Conservation (phyloP, 2,888 invertebrate genomes). For the Apodemia duryi region DNA sequence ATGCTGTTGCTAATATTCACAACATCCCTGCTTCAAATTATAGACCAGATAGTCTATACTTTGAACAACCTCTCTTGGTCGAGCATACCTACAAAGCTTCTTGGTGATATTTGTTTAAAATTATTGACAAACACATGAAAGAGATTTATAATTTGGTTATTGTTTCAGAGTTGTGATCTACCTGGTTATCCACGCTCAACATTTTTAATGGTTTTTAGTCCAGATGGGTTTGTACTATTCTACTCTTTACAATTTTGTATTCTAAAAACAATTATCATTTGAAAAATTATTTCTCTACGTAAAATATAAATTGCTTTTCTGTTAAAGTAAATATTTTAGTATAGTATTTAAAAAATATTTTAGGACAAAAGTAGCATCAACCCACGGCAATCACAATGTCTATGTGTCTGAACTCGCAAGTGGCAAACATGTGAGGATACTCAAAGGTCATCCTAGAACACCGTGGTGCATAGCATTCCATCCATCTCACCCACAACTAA, state of each 20-base stretch:
- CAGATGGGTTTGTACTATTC: constrained; percentile 84
- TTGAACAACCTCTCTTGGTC: too few relatives aligned
- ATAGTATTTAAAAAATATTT: constrained; percentile 30
- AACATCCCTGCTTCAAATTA: too few relatives aligned
- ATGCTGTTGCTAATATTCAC: too few relatives aligned
- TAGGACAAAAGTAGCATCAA: constrained; percentile 90
- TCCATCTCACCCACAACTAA: constrained; percentile 88
- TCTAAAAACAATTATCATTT: too few relatives aligned
- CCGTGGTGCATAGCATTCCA: constrained; percentile 96
- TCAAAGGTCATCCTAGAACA: constrained; percentile 91
- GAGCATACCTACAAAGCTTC: too few relatives aligned
- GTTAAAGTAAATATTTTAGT: too few relatives aligned
- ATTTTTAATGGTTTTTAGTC: constrained; percentile 92
- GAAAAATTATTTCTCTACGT: too few relatives aligned
- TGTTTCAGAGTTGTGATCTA: constrained; percentile 82
- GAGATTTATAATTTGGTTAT: neutral
- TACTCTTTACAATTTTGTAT: constrained; percentile 7
- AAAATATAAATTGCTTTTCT: too few relatives aligned
- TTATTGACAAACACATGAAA: too few relatives aligned
- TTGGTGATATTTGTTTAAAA: too few relatives aligned
- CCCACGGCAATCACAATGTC: constrained; percentile 93
- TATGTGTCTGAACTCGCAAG: constrained; percentile 89
- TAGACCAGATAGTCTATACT: too few relatives aligned
- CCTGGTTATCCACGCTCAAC: constrained; percentile 89
- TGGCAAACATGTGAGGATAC: constrained; percentile 86